A percentile compares a stretch with the other conserved stretches of the same genome.
Conservation (phyloP, 2,797 vertebrate species). For the Astyanax mexicanus region DNA sequence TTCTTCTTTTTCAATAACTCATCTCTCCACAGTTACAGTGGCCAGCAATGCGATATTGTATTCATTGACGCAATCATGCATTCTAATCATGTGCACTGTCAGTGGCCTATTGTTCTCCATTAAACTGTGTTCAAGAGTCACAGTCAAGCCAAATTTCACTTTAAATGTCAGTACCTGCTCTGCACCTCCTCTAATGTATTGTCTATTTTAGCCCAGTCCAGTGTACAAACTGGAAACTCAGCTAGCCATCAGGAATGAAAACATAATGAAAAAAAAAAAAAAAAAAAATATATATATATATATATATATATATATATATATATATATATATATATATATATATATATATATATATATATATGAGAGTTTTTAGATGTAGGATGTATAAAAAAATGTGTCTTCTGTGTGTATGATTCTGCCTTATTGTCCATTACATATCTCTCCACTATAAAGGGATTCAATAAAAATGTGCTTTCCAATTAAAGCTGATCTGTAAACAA, state of each 20-base stretch:
- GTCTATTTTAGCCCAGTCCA: not conserved
- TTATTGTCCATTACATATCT: no score
- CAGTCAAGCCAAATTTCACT: not conserved
- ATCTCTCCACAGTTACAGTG: not conserved
- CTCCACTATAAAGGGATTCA: no score
- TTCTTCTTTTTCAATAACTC: constrained; percentile 1
- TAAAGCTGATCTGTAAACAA: no score
- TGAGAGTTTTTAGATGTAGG: no score
- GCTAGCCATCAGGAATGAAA: not conserved
- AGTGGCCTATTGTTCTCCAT: constrained; percentile 6
- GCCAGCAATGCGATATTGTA: constrained; percentile 8
- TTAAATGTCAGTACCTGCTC: not conserved
- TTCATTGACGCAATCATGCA: not conserved
- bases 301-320: no score
- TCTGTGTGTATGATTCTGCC: no score
- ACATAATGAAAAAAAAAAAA: no score
- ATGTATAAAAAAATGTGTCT: no score
- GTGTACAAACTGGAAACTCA: not conserved
- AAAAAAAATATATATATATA: no score
- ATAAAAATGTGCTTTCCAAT: no score
- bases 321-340: no score
- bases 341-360: no score
- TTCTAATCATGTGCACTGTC: not conserved
- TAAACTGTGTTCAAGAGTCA: not conserved
- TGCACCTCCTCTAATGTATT: not conserved